Conservation (phyloP, 2,113 vertebrate species). For the Apus apus region DNA sequence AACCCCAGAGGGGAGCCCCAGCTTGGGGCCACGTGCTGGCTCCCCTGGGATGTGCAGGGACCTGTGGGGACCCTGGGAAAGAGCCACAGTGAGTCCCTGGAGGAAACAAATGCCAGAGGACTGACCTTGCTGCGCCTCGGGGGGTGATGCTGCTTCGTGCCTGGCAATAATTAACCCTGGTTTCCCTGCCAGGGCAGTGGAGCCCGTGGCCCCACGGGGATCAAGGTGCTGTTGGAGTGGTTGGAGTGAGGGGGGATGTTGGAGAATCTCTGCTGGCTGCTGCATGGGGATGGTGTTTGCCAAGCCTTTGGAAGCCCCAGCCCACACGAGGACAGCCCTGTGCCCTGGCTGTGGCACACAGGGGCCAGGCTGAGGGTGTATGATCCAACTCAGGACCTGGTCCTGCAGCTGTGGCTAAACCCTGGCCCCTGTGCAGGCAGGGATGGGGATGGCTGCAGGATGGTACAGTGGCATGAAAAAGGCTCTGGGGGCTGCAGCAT, state of each 20-base stretch:
- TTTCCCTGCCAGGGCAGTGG: neutral
- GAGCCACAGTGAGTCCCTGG: neutral
- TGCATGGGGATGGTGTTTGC: neutral
- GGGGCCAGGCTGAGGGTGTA: neutral
- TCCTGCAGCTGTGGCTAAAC: neutral
- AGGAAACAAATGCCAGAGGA: fast-evolving
- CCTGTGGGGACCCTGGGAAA: neutral
- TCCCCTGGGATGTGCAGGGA: fast-evolving
- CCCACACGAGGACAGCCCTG: neutral
- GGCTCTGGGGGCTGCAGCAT: neutral
- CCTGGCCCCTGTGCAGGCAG: neutral
- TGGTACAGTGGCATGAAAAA: neutral
- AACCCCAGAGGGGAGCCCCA: neutral
- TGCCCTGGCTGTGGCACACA: fast-evolving
- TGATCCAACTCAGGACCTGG: neutral
- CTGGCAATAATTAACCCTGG: constrained; percentile 34
- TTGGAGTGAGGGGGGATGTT: fast-evolving
- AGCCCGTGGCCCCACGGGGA: neutral
- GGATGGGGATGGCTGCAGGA: neutral
- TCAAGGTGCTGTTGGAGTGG: fast-evolving
- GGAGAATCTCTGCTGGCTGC: neutral
- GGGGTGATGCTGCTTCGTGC: fast-evolving
- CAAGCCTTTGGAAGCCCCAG: neutral
- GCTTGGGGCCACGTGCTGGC: fast-evolving
- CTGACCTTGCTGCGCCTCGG: neutral